Evolutionary conservation across 2,113 vertebrate species (phyloP), one percentile per base, ranked within the genome.

Genomic region (Oceanodroma tethys): DNA sequence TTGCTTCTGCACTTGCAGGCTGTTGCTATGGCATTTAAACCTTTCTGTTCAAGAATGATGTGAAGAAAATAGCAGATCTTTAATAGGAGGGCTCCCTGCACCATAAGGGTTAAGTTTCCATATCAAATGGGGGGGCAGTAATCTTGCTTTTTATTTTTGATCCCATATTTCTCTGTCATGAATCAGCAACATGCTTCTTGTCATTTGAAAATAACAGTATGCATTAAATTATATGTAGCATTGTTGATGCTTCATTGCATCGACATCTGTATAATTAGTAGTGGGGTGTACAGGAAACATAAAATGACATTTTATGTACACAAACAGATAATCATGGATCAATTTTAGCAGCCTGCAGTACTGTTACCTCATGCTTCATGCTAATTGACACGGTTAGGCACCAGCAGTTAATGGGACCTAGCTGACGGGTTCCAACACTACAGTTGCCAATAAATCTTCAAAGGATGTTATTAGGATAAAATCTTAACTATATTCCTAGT

Each of bases 1-100:
- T 88, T 50, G 34, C 70, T 88, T 52, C 82, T 84, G 72, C 38
- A 27, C 80, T 90, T 15, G 22, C 83, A 75, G 81, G 88, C 94
- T 82, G 97, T 95, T 97, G 95, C 95, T 94, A 94, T 96, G 89
- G 92, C 73, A 70, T 65, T 96, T 90, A 93, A 91, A 95, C 78
- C 93, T 95, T 88, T 30, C 78, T 79, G 26, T 36, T 93, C 81
- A 80, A 68, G 86, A 95, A 68, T 21, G 38, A 36, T 42, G 70
- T 18, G 62, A 90, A 45, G 65, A 50, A 89, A 80, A n/a, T 2
- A 85, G 70, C 70, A 91, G 58, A 66, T 66, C 70, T 79, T 66
- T 47, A 82, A 40, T 7, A 75, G n/a, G 34, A 82, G 26, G 48
- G 58, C 45, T 93, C 62, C 62, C 66, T 82, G 68, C 34, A 50